These are phyloP conservation scores for Chiloscyllium plagiosum DNA, from an alignment of 2,113 vertebrate species.

Conservation along the genomic window DNA sequence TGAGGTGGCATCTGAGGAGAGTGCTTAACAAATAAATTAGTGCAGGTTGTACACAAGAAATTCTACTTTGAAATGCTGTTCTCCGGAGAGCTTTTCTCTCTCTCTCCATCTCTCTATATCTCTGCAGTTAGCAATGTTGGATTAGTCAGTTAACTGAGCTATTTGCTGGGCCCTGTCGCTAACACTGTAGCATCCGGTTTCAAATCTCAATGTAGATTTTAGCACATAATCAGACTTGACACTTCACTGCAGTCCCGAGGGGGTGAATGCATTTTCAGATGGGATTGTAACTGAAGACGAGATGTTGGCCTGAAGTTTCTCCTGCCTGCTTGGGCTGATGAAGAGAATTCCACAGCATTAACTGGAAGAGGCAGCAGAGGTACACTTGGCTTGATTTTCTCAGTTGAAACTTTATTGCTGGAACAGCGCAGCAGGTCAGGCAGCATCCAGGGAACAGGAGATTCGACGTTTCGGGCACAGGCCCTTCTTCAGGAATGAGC, in stretches of 20 bases:
- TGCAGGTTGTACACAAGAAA: neutral
- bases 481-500: too few relatives aligned
- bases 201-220: neutral
- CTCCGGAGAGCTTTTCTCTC: neutral
- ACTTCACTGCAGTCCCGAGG: neutral
- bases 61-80: slow-evolving; percentile 16
- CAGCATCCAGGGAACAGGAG: too few relatives aligned
- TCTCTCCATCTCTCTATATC: neutral
- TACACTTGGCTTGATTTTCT: neutral
- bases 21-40: neutral
- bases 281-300: neutral
- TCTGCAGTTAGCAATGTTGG: neutral
- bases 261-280: neutral
- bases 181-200: neutral
- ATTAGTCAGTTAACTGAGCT: neutral
- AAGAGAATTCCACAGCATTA: neutral
- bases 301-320: neutral
- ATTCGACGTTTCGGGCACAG: too few relatives aligned
- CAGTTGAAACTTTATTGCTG: too few relatives aligned
- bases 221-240: neutral
- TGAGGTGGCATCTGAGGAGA: neutral
- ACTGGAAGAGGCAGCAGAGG: neutral
- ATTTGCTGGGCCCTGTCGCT: neutral
- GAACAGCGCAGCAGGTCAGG: too few relatives aligned
- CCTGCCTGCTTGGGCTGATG: neutral